These are phyloP conservation scores for Muscicapa comitata DNA, from an alignment of 2,797 vertebrate species.

Conservation along the genomic window DNA sequence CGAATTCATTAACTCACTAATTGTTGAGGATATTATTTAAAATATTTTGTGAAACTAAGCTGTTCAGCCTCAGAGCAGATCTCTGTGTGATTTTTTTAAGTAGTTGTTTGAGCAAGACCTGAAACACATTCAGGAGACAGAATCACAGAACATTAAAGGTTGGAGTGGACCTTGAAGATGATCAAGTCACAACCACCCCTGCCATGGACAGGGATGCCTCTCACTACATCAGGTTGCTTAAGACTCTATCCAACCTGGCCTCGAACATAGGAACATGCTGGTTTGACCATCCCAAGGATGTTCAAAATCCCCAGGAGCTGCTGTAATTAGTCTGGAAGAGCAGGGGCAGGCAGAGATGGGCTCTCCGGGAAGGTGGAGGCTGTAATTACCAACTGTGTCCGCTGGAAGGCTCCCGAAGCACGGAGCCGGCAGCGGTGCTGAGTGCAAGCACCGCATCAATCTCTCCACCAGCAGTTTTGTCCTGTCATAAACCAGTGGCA, in stretches of 20 bases:
- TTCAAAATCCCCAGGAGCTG: neutral
- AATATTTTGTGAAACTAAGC: neutral
- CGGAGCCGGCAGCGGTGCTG: neutral
- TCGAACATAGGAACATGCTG: neutral
- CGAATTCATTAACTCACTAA: neutral
- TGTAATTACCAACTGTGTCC: neutral
- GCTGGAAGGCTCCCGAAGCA: neutral
- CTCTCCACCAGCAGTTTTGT: neutral
- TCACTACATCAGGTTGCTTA: neutral
- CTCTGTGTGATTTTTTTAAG: neutral
- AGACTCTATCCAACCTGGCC: neutral
- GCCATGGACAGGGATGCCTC: neutral
- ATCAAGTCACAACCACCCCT: neutral
- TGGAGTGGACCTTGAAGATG: neutral
- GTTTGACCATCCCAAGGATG: neutral
- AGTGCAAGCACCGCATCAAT: accelerated
- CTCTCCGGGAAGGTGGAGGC: neutral
- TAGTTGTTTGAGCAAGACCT: neutral
- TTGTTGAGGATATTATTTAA: neutral
- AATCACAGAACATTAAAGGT: neutral
- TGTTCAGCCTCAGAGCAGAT: neutral
- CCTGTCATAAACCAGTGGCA: too few species aligned
- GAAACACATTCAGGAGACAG: neutral
- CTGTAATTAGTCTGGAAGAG: neutral
- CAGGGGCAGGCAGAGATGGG: neutral